A percentile compares a stretch with the other conserved stretches of the same genome.
Evolutionary conservation across 2,113 vertebrate genomes (phyloP).

Genomic region (Poecilia latipinna): DNA sequence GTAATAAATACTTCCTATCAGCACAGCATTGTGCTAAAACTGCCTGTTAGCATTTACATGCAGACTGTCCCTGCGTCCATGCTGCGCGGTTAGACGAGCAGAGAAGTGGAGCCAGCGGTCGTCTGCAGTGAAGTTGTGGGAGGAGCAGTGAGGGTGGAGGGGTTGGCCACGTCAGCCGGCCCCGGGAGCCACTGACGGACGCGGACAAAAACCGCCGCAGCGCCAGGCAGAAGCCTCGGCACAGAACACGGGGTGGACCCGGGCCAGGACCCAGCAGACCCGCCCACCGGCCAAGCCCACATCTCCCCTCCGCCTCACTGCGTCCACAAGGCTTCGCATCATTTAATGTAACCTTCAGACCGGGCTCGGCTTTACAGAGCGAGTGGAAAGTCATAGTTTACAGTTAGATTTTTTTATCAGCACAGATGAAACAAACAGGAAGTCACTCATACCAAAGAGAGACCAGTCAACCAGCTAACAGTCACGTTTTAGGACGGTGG

Average conservation of each 20-base stretch:
- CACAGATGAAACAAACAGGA: neutral
- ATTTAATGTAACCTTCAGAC: neutral
- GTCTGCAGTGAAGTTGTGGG: neutral
- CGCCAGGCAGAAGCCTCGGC: too few relatives aligned
- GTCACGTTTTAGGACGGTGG: too few relatives aligned
- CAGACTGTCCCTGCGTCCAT: too few relatives aligned
- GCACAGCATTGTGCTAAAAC: too few relatives aligned
- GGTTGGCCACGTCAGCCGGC: neutral
- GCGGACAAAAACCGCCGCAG: neutral
- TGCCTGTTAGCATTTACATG: too few relatives aligned
- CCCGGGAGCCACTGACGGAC: neutral
- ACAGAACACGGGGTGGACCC: neutral
- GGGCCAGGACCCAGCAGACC: neutral
- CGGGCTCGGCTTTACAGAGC: too few relatives aligned
- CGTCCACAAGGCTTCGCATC: neutral
- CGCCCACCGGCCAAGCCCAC: neutral
- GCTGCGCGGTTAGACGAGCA: too few relatives aligned
- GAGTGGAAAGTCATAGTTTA: too few relatives aligned
- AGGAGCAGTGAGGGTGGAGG: neutral
- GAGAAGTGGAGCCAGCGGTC: neutral
- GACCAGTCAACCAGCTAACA: too few relatives aligned
- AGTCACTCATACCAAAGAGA: too few relatives aligned
- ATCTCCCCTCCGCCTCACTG: neutral
- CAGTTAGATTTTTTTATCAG: neutral
- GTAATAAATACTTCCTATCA: too few relatives aligned